Evolutionary conservation across 2,888 invertebrate species (phyloP), one percentile per base, ranked within the genome.

Genomic region (Gortyna flavago): DNA sequence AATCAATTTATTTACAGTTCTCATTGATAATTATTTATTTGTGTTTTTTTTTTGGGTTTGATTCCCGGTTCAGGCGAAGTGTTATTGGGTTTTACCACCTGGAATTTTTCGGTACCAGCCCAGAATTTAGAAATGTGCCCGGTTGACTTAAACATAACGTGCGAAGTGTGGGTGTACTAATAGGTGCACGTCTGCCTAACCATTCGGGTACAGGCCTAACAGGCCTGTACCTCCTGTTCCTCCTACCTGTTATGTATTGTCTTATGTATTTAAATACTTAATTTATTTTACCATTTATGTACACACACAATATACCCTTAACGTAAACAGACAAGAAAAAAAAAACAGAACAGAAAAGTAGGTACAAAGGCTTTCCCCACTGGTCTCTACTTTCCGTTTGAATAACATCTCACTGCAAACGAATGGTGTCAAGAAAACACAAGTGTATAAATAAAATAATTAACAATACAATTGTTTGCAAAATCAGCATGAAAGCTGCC

Each of bases 401-500:
- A 41, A 41, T 35, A 21, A 4, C 38, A 51, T 5, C 0, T 16
- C 13, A 71, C 16, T 38, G 7, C n/a, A 1, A 75, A 62, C 29
- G 25, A 48, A 64, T 13, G 51, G 3, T 54, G 6, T 16, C 35
- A 44, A 72, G n/a, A 41, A 35, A 35, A 16, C 11, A n/a, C 6
- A 57, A 65, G 62, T 38, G 11, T 57, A 16, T n/a, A 38, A 64
- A 16, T n/a, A 38, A 64, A 54, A 62, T 67, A 54, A 77, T 75
- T 29, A 75, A 79, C 44, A 77, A 72, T 48, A 41, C 78, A 69
- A 81, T 81, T 86, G 79, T 80, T 74, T 61, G 13, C 32, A 38
- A 72, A 85, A 80, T 68, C 0, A 65, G 29, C 54, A 44, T 76
- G 59, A 77, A 77, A 78, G 11, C 57, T 44, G 18, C 48, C 29